These are phyloP conservation scores for Agonopterix heracliana DNA, from an alignment of 2,888 invertebrate genomes.

Conservation along the genomic window DNA sequence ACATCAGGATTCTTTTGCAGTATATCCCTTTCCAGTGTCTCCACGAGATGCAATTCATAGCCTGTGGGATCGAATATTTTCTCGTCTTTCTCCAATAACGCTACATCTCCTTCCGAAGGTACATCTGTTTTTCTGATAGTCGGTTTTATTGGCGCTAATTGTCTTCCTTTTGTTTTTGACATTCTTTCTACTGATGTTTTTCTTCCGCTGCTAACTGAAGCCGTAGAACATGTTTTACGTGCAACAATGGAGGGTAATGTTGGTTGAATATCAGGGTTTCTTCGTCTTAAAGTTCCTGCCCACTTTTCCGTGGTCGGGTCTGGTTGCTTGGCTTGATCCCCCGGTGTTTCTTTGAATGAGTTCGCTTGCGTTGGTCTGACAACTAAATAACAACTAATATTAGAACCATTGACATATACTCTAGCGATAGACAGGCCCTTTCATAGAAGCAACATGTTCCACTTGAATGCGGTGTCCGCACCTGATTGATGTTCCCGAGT, in stretches of 20 bases:
- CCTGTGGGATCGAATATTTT: constrained; percentile 81
- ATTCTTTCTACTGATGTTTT: constrained; percentile 67
- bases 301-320: constrained; percentile 78
- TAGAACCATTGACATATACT: no score
- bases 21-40: constrained; percentile 89
- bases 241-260: constrained; percentile 78
- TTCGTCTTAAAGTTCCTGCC: constrained; percentile 80
- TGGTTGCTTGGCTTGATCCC: constrained; percentile 44
- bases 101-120: constrained; percentile 54
- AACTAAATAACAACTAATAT: constrained; percentile 37
- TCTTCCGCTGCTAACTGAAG: constrained; percentile 50
- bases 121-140: constrained; percentile 45
- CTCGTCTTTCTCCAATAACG: constrained; percentile 56
- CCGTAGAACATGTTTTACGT: constrained; percentile 57
- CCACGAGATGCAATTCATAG: constrained; percentile 85
- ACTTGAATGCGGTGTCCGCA: no score
- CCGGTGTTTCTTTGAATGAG: constrained; percentile 36
- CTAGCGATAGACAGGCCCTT: no score
- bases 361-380: constrained; percentile 54
- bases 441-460: no score
- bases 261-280: constrained; percentile 80
- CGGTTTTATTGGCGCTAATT: constrained; percentile 55
- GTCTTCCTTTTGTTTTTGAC: constrained; percentile 37
- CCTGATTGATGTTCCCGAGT: no score
- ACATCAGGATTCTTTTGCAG: constrained; percentile 88